Evolutionary conservation across 2,888 invertebrate species (phyloP), one percentile per base, ranked within the genome.

Genomic region (Pherbina coryleti): DNA sequence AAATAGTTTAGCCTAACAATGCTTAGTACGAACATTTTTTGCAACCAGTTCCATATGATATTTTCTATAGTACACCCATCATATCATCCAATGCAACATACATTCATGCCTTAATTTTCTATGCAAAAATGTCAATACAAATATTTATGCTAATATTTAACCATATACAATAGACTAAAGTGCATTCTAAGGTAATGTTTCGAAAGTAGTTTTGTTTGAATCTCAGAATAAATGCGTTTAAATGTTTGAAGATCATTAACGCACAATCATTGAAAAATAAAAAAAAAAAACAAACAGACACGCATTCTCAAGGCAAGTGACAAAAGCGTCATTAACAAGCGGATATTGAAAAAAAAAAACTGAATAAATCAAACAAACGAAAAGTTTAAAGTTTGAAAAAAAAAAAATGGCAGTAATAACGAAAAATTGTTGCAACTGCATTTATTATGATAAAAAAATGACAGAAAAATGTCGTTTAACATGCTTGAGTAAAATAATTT

Each of bases 241-340:
- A 69, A 14, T 25, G 51, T 81, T 81, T 81, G 82, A 82, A 82
- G 82, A 81, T 81, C 82, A 82, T 81, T 81, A 81, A 82, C 82
- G 81, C 81, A 81, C 69, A 28, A 69, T 51, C 69, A 19, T 49
- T 22, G 51, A n/a, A 17, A 25, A 49, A 11, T 44, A 11, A 44
- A 11, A 44, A 44, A 44, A 44, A 44, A 25, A 69, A 64, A n/a
- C 25, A n/a, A 28, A 51, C 51, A 69, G 14, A 28, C 25, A 69
- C 51, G 69, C 49, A 25, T 69, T 69, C n/a, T 28, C 69, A 51
- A 69, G 69, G 69, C 51, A 51, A 69, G 19, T 51, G 51, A 69
- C 51, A 51, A 51, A 51, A 28, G 28, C 17, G 60, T 31, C 28
- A 60, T 31, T 28, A 69, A 51, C 25, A 51, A n/a, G 25, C 51